Conservation (phyloP, 1,140 invertebrate genomes). For the Drosophila parabipectinata region DNA sequence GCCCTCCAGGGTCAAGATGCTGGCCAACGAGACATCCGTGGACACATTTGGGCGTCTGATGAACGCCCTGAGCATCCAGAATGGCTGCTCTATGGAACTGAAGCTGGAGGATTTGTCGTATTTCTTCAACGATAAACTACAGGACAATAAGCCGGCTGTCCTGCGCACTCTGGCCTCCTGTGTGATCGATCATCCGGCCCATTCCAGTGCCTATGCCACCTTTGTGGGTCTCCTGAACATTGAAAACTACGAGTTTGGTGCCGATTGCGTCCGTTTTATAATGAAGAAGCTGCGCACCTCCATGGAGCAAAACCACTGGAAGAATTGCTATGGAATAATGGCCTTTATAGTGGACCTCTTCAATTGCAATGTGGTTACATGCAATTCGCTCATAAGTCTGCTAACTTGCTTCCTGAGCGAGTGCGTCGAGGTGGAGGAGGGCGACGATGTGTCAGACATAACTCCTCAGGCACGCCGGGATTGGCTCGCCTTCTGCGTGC, state of each 20-base stretch:
- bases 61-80: slow-evolving; percentile 16
- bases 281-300: slow-evolving; percentile 95
- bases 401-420: slow-evolving; percentile 97
- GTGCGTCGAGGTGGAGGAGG: slow-evolving; percentile 71
- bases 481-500: slow-evolving; percentile 96
- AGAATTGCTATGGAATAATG: slow-evolving; percentile 92
- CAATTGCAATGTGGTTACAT: slow-evolving; percentile 97
- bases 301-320: slow-evolving; percentile 92
- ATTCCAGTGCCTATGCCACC: slow-evolving; percentile 98
- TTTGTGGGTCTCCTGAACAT: slow-evolving; percentile 97
- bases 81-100: slow-evolving; percentile 6
- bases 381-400: slow-evolving; percentile 94
- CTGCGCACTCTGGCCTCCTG: slow-evolving; percentile 95
- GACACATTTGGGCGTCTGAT: slow-evolving; percentile 12
- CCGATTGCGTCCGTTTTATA: slow-evolving; percentile 97
- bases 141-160: slow-evolving; percentile 88
- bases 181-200: slow-evolving; percentile 96
- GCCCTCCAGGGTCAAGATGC: background rate
- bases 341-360: slow-evolving; percentile 97
- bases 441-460: background rate
- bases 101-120: slow-evolving; percentile 37
- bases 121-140: slow-evolving; percentile 11
- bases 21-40: slow-evolving; percentile 1
- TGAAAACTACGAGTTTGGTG: slow-evolving; percentile 98
- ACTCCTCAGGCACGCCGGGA: slow-evolving; percentile 94